phyloP scores from a whole-genome alignment of 1,140 invertebrate genomes.

The Pantala flavescens region DNA sequence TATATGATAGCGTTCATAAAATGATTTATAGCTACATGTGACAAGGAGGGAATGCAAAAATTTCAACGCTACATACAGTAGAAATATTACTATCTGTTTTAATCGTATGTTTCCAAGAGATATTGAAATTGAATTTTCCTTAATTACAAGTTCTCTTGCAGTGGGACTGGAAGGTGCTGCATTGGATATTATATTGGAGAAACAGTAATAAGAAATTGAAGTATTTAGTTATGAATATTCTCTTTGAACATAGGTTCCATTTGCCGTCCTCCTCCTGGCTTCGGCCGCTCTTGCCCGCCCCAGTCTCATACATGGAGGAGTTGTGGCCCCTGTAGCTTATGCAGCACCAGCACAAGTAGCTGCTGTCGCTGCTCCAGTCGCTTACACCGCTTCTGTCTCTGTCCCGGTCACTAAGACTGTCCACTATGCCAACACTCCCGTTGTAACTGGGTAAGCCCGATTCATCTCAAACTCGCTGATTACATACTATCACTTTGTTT shows the following conservation, averaged over 20 bases:
- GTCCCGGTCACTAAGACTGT: conserved; percentile 30
- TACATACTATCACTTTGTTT: background rate
- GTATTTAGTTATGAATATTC: no score
- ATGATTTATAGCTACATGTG: no score
- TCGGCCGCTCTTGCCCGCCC: conserved; percentile 30
- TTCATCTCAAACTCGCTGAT: background rate
- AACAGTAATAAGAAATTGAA: no score
- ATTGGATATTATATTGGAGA: no score
- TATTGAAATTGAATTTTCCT: no score
- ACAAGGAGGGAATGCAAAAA: no score
- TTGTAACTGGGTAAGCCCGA: conserved; percentile 32
- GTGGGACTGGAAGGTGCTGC: no score
- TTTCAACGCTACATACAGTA: no score
- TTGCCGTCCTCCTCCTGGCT: conserved; percentile 28
- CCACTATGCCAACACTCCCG: conserved; percentile 33
- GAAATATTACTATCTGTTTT: no score
- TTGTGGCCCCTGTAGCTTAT: conserved; percentile 28
- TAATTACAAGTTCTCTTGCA: no score
- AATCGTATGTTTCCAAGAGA: no score
- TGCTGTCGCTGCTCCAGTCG: conserved; percentile 22
- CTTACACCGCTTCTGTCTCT: conserved; percentile 19
- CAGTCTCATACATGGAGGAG: conserved; percentile 26
- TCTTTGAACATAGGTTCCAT: background rate
- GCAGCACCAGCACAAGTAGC: conserved; percentile 32
- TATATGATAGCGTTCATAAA: no score